phyloP scores from a whole-genome alignment of 1,140 invertebrate species.

The Ruditapes philippinarum region DNA sequence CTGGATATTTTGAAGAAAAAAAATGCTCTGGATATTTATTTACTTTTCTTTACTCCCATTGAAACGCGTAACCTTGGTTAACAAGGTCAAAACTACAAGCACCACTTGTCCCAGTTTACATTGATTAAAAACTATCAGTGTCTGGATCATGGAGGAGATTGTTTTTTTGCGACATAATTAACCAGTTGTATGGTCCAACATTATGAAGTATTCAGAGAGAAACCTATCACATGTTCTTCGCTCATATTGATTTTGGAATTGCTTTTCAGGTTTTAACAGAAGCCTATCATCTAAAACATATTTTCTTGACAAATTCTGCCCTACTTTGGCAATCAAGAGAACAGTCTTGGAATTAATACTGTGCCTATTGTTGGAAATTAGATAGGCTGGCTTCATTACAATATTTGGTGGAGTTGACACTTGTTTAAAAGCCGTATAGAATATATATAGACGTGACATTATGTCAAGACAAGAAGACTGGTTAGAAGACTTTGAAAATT shows the following conservation, averaged over 20 bases:
- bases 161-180: slow-evolving; percentile 11
- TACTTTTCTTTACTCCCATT: too few relatives aligned
- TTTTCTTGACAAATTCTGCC: slow-evolving; percentile 32
- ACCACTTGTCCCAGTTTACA: background rate
- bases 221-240: slow-evolving; percentile 11
- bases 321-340: background rate
- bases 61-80: too few relatives aligned
- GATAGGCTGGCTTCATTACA: background rate
- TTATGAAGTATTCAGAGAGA: slow-evolving; percentile 11
- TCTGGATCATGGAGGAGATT: background rate
- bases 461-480: too few relatives aligned
- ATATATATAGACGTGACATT: too few relatives aligned
- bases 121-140: background rate
- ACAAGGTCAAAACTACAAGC: background rate
- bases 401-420: background rate
- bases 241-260: slow-evolving; percentile 22
- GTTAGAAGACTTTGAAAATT: too few relatives aligned
- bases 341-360: slow-evolving; percentile 3
- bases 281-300: slow-evolving; percentile 15
- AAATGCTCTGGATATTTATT: too few relatives aligned
- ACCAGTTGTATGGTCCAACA: background rate
- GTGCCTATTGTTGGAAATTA: background rate
- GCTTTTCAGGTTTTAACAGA: slow-evolving; percentile 12
- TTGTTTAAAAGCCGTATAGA: too few relatives aligned
- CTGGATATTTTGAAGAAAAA: too few relatives aligned